phyloP scores from a whole-genome alignment of 1,140 invertebrate genomes.

The Lamellibrachia luymesi region DNA sequence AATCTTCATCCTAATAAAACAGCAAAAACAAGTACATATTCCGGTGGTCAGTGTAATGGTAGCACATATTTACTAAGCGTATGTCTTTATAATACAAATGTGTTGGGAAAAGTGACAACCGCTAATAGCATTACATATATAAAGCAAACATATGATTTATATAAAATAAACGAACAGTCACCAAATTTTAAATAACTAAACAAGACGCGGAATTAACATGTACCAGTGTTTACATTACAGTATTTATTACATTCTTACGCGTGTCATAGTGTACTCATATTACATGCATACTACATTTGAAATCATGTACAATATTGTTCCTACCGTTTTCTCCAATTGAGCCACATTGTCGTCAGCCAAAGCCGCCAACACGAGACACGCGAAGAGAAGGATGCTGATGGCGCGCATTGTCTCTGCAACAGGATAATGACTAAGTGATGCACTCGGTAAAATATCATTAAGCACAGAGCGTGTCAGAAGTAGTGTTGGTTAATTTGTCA shows the following conservation, averaged over 20 bases:
- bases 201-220: not conserved
- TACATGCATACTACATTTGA: not conserved
- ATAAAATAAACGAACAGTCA: not conserved
- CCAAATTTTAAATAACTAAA: not conserved
- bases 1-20: not conserved
- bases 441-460: not conserved
- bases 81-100: not conserved
- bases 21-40: not conserved
- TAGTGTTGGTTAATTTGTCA: not conserved
- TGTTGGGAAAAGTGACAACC: not conserved
- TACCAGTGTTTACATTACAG: not conserved
- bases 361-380: not conserved
- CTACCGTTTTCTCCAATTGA: not conserved
- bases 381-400: not conserved
- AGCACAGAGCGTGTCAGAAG: not conserved
- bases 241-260: not conserved
- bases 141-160: not conserved
- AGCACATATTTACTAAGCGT: not conserved
- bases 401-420: not conserved
- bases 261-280: not conserved
- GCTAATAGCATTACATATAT: not conserved
- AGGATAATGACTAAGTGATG: not conserved
- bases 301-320: not conserved
- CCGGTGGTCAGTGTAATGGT: not conserved
- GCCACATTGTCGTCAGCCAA: not conserved